phyloP scores from a whole-genome alignment of 2,888 invertebrate species.

The Adelphocoris suturalis region DNA sequence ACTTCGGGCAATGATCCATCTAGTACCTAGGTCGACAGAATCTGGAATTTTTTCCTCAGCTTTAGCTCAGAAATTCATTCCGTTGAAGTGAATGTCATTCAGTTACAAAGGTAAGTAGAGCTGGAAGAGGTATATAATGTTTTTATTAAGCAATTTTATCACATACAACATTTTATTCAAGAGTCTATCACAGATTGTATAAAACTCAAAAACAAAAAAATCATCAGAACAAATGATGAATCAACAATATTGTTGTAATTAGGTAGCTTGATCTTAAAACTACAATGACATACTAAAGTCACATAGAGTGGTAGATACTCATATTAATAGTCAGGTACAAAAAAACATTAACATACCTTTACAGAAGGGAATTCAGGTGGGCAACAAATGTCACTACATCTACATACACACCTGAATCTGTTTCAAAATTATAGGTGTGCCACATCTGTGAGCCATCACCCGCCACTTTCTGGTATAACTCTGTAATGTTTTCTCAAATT shows the following conservation, averaged over 20 bases:
- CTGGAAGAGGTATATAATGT: slow-evolving; percentile 18
- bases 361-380: too few species aligned
- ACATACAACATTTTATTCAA: slow-evolving; percentile 38
- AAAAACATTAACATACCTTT: background rate
- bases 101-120: background rate
- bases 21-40: too few species aligned
- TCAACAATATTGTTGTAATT: background rate
- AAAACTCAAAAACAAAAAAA: background rate
- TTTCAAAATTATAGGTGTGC: too few species aligned
- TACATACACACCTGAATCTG: too few species aligned
- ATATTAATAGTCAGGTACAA: background rate
- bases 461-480: too few species aligned
- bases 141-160: slow-evolving; percentile 30
- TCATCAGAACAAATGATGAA: background rate
- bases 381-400: too few species aligned
- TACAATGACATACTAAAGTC: background rate
- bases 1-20: too few species aligned
- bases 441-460: too few species aligned
- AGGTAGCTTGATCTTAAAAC: slow-evolving; percentile 3
- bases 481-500: too few species aligned
- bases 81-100: too few species aligned
- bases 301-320: background rate
- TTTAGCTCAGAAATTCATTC: too few species aligned
- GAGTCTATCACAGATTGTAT: slow-evolving; percentile 42
- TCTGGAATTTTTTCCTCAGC: too few species aligned